Percentiles rank a stretch among this genome's conserved stretches.
Evolutionary conservation across 2,888 invertebrate genomes (phyloP).

Genomic region (Bembecia ichneumoniformis): DNA sequence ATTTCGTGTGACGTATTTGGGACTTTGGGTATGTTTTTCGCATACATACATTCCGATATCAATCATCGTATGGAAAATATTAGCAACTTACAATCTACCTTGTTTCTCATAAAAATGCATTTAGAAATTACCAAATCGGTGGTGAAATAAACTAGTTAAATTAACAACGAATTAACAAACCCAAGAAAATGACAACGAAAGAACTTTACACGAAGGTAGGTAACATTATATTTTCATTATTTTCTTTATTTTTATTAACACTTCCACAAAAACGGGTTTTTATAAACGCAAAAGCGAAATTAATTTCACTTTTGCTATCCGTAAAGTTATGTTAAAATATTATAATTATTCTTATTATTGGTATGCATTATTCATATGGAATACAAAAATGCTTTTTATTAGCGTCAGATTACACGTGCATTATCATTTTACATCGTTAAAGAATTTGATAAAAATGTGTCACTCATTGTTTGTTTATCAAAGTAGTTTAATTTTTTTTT

Average conservation of each 20-base stretch:
- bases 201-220: conserved; percentile 68
- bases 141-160: conserved; percentile 41
- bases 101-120: conserved; percentile 47
- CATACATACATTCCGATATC: no score
- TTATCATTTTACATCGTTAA: no score
- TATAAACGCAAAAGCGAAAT: no score
- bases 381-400: no score
- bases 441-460: no score
- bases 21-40: conserved; percentile 20
- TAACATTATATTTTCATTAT: conserved; percentile 7
- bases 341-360: background rate
- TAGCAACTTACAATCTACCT: conserved; percentile 54
- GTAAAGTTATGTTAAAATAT: background rate
- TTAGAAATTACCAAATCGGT: conserved; percentile 41
- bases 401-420: no score
- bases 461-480: no score
- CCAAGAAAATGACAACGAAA: conserved; percentile 63
- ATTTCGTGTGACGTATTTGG: conserved; percentile 29
- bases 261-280: no score
- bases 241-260: conserved; percentile 2
- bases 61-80: conserved; percentile 23
- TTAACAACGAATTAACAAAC: background rate
- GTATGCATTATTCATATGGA: no score
- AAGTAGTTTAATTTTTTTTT: no score
- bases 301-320: conserved; percentile 5